Conservation (phyloP, 2,113 vertebrate species). For the Fregetta grallaria region DNA sequence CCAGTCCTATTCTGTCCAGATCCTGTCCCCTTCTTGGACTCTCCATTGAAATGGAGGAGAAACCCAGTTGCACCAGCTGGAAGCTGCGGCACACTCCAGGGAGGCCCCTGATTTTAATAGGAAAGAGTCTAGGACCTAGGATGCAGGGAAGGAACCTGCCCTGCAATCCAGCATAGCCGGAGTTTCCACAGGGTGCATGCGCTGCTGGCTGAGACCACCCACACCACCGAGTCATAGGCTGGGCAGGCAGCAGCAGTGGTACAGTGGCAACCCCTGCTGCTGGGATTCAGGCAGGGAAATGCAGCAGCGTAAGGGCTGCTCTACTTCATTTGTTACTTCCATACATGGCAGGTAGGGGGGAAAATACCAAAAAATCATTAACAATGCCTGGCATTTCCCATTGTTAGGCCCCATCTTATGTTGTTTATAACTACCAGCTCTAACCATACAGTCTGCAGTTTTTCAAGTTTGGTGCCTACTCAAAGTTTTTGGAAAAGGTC, state of each 20-base stretch:
- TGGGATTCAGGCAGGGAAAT: background rate
- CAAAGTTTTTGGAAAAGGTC: slow-evolving; percentile 27
- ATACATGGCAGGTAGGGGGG: background rate
- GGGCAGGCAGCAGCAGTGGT: background rate
- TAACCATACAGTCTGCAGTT: background rate
- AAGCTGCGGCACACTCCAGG: background rate
- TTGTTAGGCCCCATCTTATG: background rate
- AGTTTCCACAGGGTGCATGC: background rate
- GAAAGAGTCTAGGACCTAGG: background rate
- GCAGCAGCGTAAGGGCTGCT: fast-evolving
- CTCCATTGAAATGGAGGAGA: background rate
- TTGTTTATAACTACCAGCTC: background rate
- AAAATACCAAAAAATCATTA: background rate
- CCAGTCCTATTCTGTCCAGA: background rate
- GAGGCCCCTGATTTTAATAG: background rate
- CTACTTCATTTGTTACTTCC: background rate
- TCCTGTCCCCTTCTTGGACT: background rate
- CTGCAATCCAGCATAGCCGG: background rate
- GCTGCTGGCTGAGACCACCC: background rate
- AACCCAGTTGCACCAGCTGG: background rate
- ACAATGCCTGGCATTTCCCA: background rate
- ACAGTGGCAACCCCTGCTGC: background rate
- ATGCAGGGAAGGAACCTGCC: background rate
- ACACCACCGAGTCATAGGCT: background rate
- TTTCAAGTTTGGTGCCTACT: background rate